A percentile compares a stretch with the other conserved stretches of the same genome.
Conservation (phyloP, 2,888 invertebrate species). For the Apotomis turbidana region DNA sequence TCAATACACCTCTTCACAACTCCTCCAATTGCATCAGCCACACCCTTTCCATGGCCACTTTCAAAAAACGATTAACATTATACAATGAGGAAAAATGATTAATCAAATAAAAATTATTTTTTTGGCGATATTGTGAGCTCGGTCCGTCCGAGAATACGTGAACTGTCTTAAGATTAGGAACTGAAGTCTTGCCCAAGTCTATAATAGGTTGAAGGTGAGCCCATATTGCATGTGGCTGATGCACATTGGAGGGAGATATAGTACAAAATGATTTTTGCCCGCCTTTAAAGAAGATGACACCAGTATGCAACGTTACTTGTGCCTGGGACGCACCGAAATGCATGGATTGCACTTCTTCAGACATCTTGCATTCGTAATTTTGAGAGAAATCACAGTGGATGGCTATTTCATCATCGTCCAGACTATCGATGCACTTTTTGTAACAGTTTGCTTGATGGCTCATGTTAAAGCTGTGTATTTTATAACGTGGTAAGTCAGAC, state of each 20-base stretch:
- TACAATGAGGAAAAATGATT: conserved; percentile 28
- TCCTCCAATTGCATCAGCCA: conserved; percentile 45
- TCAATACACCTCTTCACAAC: conserved; percentile 35
- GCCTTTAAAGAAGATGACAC: background rate
- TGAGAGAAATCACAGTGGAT: conserved; percentile 37
- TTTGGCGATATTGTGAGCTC: background rate
- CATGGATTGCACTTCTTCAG: conserved; percentile 34
- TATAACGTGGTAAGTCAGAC: conserved; percentile 12
- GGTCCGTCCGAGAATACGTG: background rate
- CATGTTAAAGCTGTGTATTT: conserved; percentile 30
- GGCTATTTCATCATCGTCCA: conserved; percentile 20
- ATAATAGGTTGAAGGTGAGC: conserved; percentile 1
- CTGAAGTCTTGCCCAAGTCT: too few relatives aligned
- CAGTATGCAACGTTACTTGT: background rate
- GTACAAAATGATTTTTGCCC: background rate
- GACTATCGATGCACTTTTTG: conserved; percentile 7
- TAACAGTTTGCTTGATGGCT: conserved; percentile 32
- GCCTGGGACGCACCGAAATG: conserved; percentile 31
- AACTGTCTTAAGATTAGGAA: background rate
- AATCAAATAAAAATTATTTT: conserved; percentile 11
- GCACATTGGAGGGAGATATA: background rate
- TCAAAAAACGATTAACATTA: conserved; percentile 42
- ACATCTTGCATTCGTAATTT: conserved; percentile 34
- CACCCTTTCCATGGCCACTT: conserved; percentile 40
- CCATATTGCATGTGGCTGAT: conserved; percentile 1